These are phyloP conservation scores for Danio albolineatus DNA, from an alignment of 2,797 vertebrate species.

Conservation along the genomic window DNA sequence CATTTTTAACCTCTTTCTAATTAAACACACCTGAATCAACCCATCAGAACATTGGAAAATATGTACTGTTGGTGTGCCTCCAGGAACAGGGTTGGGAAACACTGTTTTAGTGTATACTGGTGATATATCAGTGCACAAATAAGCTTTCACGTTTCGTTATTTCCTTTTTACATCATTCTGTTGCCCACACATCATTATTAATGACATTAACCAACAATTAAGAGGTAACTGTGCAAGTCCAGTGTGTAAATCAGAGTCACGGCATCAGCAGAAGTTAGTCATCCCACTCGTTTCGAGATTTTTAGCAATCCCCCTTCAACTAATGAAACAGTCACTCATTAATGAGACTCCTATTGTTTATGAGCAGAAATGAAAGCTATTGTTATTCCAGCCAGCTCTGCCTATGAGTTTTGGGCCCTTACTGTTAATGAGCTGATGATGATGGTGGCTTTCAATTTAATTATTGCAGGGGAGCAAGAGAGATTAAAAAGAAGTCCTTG, in stretches of 20 bases:
- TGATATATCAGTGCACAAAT: no score
- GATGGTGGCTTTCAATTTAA: background rate
- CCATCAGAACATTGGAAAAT: no score
- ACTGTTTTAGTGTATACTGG: no score
- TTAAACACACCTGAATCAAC: no score
- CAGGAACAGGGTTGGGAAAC: no score
- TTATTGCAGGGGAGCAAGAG: background rate
- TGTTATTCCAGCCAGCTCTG: slow-evolving; percentile 6
- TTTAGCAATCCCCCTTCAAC: background rate
- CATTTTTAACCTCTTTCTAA: no score
- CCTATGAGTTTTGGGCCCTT: background rate
- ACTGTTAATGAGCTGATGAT: slow-evolving; percentile 26
- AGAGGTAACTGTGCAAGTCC: slow-evolving; percentile 17
- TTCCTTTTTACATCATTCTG: background rate
- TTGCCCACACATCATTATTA: slow-evolving; percentile 29
- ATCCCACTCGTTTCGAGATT: background rate
- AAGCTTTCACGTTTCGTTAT: background rate
- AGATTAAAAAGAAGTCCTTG: background rate
- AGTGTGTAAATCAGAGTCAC: background rate
- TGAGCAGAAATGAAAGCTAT: slow-evolving; percentile 10
- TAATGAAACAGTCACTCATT: slow-evolving; percentile 24
- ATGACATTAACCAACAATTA: slow-evolving; percentile 36
- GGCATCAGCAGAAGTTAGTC: slow-evolving; percentile 25
- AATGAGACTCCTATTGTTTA: slow-evolving; percentile 4
- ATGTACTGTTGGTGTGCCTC: no score